A percentile compares a stretch with the other conserved stretches of the same genome.
Evolutionary conservation across 2,888 invertebrate genomes (phyloP).

Genomic region (Steinernema carpocapsae): DNA sequence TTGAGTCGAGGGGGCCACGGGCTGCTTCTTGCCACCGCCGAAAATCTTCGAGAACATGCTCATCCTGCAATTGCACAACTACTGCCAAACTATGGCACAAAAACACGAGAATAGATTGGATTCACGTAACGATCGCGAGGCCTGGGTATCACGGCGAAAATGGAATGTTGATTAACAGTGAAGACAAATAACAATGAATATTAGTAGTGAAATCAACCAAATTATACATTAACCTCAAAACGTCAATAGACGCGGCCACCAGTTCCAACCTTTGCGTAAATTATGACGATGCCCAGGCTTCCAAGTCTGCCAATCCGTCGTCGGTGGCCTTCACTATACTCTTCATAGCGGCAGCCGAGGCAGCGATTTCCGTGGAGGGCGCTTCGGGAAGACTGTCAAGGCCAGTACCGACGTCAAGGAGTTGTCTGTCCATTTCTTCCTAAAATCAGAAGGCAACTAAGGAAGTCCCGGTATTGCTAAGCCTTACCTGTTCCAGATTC

Average conservation of each 20-base stretch:
- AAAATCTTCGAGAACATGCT: conserved; percentile 90
- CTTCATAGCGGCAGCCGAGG: conserved; percentile 36
- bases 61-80: conserved; percentile 73
- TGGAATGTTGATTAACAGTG: too few species aligned
- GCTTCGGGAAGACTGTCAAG: conserved; percentile 60
- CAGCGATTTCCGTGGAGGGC: conserved; percentile 56
- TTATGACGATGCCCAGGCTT: conserved; percentile 53
- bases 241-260: too few species aligned
- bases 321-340: conserved; percentile 48
- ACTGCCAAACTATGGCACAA: not conserved
- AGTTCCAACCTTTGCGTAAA: not conserved
- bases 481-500: conserved; percentile 71
- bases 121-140: too few species aligned
- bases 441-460: conserved; percentile 32
- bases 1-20: conserved; percentile 84
- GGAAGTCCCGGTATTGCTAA: not conserved
- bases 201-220: too few species aligned
- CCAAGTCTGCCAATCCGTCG: conserved; percentile 53
- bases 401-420: conserved; percentile 64
- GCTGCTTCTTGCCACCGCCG: conserved; percentile 81
- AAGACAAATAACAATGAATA: too few species aligned
- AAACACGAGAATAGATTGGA: too few species aligned
- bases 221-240: not conserved
- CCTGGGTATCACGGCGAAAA: too few species aligned
- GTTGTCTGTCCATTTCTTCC: conserved; percentile 71